phyloP scores from a whole-genome alignment of 1,140 invertebrate species.

The Pseudomyrmex dendroicus region DNA sequence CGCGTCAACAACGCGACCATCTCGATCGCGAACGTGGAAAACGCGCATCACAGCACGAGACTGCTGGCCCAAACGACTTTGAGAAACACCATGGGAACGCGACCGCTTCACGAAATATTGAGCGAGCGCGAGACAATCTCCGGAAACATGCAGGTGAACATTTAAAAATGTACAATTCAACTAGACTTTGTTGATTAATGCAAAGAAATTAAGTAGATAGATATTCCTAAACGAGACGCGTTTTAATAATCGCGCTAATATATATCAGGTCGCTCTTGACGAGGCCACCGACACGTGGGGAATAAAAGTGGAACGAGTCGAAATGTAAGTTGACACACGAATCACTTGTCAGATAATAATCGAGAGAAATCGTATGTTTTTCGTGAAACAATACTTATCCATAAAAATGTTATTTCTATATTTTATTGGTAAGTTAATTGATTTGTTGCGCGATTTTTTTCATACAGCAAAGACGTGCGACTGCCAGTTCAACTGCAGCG shows the following conservation, averaged over 20 bases:
- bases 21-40: conserved; percentile 98
- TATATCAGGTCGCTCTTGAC: conserved; percentile 89
- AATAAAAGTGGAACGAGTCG: conserved; percentile 97
- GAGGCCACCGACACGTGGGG: conserved; percentile 98
- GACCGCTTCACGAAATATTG: conserved; percentile 97
- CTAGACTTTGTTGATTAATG: background rate
- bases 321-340: conserved; percentile 91
- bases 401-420: background rate
- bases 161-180: no score
- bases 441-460: background rate
- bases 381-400: background rate
- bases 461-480: conserved; percentile 94
- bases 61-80: conserved; percentile 95
- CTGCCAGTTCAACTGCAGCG: conserved; percentile 95
- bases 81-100: conserved; percentile 97
- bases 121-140: conserved; percentile 97
- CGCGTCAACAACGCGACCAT: conserved; percentile 97
- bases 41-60: conserved; percentile 96
- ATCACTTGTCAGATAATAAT: background rate
- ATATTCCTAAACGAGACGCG: conserved; percentile 79
- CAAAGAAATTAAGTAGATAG: conserved; percentile 14
- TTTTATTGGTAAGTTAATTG: no score
- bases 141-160: conserved; percentile 90
- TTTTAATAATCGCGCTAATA: background rate
- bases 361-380: background rate